Evolutionary conservation across 2,797 vertebrate species (phyloP), one percentile per base, ranked within the genome.

Genomic region (Danio tinwini): DNA sequence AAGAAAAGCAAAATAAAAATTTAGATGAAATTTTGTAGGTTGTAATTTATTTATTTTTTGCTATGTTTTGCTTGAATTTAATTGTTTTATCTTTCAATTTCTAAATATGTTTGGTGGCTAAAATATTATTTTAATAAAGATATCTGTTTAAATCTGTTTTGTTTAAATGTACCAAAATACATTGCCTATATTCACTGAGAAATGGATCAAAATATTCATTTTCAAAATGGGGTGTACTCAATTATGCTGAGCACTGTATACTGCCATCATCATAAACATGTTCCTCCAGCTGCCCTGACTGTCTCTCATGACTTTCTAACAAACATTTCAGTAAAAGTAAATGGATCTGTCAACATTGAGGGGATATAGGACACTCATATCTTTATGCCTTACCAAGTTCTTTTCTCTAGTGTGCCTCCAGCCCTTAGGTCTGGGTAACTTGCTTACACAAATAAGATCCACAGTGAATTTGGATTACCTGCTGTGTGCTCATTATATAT

Each of bases 381-480:
- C 71, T 84, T 78, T 65, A 65, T 71, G 63, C 42, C 49, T 59
- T 77, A 65, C 83, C 50, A 76, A 40, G 58, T 52, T 44, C 64
- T 65, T 39, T 73, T 44, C 29, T 42, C n/a, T 72, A 37, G 44
- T 16, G 9, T 69, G 40, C 21, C 40, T 29, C 58, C 44, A 12
- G 37, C 44, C 29, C 40, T n/a, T 40, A 81, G 69, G 81, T 73
- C 80, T 90, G 62, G 85, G 67, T 86, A 73, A 78, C 53, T 88
- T 87, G 90, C 75, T 84, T 49, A 64, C 64, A 80, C 84, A 84
- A 83, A 88, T 86, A 52, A 86, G 82, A 87, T 89, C 86, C 87
- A 77, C 85, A 50, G 62, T 82, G 85, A 87, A 89, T 92, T 90
- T 89, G 85, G 88, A 89, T 91, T 89, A 89, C 81, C 63, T 55